A percentile compares a stretch with the other conserved stretches of the same genome.
phyloP scores from a whole-genome alignment of 2,888 invertebrate species.

The Acleris cristana region DNA sequence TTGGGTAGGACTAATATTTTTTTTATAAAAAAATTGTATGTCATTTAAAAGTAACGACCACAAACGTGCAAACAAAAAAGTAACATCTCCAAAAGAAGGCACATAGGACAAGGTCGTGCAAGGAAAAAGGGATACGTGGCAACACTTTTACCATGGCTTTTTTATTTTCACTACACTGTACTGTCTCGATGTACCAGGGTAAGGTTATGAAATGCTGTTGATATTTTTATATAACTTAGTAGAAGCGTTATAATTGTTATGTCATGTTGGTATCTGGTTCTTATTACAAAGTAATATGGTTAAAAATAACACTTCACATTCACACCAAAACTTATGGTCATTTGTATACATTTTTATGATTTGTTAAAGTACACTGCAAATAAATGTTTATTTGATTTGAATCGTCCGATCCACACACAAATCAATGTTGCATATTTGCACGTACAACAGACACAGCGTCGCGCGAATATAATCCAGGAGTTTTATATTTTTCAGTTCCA shows the following conservation, averaged over 20 bases:
- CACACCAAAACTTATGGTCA: no score
- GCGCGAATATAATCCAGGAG: no score
- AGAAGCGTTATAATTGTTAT: slow-evolving; percentile 28
- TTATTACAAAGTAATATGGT: not conserved
- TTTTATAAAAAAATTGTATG: no score
- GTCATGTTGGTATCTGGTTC: slow-evolving; percentile 30
- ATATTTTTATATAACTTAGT: slow-evolving; percentile 43
- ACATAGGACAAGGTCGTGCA: slow-evolving; percentile 59
- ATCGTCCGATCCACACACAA: no score
- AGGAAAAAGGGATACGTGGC: slow-evolving; percentile 59
- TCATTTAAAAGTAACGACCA: not conserved
- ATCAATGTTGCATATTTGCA: no score
- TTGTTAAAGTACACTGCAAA: no score
- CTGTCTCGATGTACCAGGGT: slow-evolving; percentile 69
- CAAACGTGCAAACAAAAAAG: slow-evolving; percentile 40
- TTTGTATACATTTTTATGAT: no score
- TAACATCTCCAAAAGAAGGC: slow-evolving; percentile 30
- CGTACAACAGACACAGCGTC: no score
- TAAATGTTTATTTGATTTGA: no score
- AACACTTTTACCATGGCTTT: slow-evolving; percentile 67
- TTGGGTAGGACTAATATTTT: no score
- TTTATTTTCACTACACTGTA: slow-evolving; percentile 71
- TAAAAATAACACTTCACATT: no score
- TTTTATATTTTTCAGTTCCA: no score
- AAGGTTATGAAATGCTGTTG: slow-evolving; percentile 71